Conservation (phyloP, 2,797 vertebrate genomes). For the Vultur gryphus region DNA sequence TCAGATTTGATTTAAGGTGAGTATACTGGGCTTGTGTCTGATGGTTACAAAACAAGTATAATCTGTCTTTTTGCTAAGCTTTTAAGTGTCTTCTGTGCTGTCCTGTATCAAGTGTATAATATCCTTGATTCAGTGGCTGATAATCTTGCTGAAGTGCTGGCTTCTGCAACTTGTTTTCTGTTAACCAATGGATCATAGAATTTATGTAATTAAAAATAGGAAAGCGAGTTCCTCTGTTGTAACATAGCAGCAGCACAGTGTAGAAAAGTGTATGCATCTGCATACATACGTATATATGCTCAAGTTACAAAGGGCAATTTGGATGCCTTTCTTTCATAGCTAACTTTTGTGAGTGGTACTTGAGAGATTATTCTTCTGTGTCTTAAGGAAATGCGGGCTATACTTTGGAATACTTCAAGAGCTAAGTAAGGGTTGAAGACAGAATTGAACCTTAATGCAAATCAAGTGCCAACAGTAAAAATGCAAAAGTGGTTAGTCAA, state of each 20-base stretch:
- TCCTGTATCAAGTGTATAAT: background rate
- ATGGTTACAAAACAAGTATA: background rate
- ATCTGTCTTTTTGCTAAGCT: background rate
- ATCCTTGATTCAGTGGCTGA: background rate
- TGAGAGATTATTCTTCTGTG: background rate
- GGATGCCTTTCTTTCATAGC: background rate
- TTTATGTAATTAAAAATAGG: background rate
- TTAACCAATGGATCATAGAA: background rate
- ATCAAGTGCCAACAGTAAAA: background rate
- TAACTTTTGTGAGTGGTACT: background rate
- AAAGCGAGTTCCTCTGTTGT: background rate
- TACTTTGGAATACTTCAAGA: background rate
- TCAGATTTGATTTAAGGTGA: background rate
- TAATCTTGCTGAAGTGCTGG: background rate
- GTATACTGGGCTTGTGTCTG: background rate
- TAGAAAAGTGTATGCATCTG: background rate
- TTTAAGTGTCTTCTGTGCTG: background rate
- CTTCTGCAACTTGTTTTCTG: background rate
- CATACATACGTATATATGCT: rapidly evolving
- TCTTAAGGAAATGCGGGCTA: background rate
- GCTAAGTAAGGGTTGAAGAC: background rate
- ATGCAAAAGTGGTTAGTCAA: background rate
- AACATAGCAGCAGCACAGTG: background rate
- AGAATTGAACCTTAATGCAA: background rate
- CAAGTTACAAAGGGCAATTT: background rate